These are phyloP conservation scores for Ennomos erosarius DNA, from an alignment of 2,888 invertebrate species.

Conservation along the genomic window DNA sequence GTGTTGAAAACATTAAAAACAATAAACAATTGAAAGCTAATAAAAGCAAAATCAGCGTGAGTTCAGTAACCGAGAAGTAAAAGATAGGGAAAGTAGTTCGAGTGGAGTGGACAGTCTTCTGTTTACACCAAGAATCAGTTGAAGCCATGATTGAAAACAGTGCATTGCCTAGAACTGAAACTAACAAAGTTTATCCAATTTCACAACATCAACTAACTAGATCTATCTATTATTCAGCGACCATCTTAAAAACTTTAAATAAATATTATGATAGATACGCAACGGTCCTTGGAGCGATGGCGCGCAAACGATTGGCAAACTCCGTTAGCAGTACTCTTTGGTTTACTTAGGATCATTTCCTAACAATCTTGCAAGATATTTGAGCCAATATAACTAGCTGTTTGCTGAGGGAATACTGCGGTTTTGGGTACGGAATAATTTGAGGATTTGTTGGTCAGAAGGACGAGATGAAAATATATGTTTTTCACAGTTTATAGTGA, in stretches of 20 bases:
- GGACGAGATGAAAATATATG: too few species aligned
- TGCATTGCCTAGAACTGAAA: too few species aligned
- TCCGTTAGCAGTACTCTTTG: slow-evolving; percentile 6
- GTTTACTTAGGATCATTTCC: slow-evolving; percentile 30
- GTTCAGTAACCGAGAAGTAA: too few species aligned
- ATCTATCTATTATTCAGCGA: slow-evolving; percentile 1
- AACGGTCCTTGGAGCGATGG: slow-evolving; percentile 15
- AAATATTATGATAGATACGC: slow-evolving; percentile 25
- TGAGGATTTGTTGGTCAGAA: slow-evolving; percentile 1
- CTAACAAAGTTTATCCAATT: too few species aligned
- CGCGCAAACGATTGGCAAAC: slow-evolving; percentile 14
- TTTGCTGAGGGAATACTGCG: slow-evolving; percentile 13
- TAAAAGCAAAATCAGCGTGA: too few species aligned
- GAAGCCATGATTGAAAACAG: too few species aligned
- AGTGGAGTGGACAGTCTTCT: too few species aligned
- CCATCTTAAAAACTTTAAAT: slow-evolving; percentile 8
- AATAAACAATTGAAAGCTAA: too few species aligned
- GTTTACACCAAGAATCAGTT: too few species aligned
- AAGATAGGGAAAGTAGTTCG: too few species aligned
- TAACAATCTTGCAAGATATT: slow-evolving; percentile 23
- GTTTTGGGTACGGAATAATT: slow-evolving; percentile 16
- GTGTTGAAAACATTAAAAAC: too few species aligned
- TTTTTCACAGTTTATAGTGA: too few species aligned
- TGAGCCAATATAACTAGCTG: slow-evolving; percentile 18
- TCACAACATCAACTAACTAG: not conserved